A percentile compares a stretch with the other conserved stretches of the same genome.
phyloP scores from a whole-genome alignment of 2,797 vertebrate genomes.

The Rhabdomys pumilio region DNA sequence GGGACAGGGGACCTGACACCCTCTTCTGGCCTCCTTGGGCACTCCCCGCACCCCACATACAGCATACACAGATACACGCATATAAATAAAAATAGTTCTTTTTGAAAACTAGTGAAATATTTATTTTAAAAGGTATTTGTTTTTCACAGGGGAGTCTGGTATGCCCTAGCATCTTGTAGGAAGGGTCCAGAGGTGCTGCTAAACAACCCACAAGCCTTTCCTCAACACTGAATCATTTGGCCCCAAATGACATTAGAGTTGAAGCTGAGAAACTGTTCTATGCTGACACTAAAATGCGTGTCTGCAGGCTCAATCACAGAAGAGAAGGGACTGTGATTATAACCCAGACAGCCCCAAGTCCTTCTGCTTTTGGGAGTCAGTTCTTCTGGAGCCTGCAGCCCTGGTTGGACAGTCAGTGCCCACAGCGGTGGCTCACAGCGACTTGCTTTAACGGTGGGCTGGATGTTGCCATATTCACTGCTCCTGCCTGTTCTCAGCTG shows the following conservation, averaged over 20 bases:
- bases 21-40: neutral
- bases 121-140: neutral
- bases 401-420: neutral
- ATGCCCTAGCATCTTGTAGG: neutral
- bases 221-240: neutral
- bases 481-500: neutral
- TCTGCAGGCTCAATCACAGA: neutral
- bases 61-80: too few relatives aligned
- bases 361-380: neutral
- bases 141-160: neutral
- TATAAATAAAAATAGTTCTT: neutral
- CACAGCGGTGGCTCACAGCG: neutral
- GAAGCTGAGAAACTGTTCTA: neutral
- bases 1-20: too few relatives aligned
- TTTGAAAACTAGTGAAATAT: neutral
- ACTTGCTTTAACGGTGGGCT: neutral
- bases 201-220: neutral
- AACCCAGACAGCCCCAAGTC: neutral
- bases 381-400: neutral
- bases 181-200: neutral
- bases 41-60: neutral
- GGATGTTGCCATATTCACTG: neutral
- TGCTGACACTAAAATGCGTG: neutral
- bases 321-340: neutral
- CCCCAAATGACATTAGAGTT: neutral